Conservation (phyloP, 2,797 vertebrate species). For the Lithobates sylvaticus region DNA sequence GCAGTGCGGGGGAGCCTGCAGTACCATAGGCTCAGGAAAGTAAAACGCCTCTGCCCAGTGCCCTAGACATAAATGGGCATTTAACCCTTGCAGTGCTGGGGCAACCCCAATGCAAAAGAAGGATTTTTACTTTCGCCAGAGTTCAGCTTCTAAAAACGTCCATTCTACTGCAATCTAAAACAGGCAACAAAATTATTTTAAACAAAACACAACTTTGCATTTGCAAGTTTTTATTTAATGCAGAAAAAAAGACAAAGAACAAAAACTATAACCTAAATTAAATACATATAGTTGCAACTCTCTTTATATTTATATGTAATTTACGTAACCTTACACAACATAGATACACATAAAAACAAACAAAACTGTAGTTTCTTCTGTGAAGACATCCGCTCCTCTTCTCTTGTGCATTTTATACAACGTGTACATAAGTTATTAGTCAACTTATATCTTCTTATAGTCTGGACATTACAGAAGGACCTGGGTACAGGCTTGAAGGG, state of each 20-base stretch:
- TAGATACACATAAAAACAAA: conserved; percentile 17
- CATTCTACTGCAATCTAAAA: too few relatives aligned
- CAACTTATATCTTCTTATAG: neutral
- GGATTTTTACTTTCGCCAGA: too few relatives aligned
- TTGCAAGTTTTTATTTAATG: conserved; percentile 58
- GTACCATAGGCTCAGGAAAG: too few relatives aligned
- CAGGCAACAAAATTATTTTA: too few relatives aligned
- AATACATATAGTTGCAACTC: neutral
- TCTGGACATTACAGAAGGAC: conserved; percentile 14
- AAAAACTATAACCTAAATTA: neutral
- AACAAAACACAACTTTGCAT: conserved; percentile 14
- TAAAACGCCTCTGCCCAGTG: too few relatives aligned
- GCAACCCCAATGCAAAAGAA: too few relatives aligned
- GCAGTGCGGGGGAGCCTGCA: too few relatives aligned
- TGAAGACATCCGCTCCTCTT: conserved; percentile 11
- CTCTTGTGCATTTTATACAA: neutral
- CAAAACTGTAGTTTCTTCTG: conserved; percentile 3
- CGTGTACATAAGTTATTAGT: neutral
- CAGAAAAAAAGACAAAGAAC: conserved; percentile 23
- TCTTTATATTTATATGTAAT: conserved; percentile 15
- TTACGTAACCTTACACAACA: conserved; percentile 21
- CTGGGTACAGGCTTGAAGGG: conserved; percentile 68
- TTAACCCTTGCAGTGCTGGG: too few relatives aligned
- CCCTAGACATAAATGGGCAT: too few relatives aligned
- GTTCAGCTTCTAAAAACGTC: too few relatives aligned